A percentile compares a stretch with the other conserved stretches of the same genome.
phyloP scores from a whole-genome alignment of 2,113 vertebrate species.

The Forbesichthys agassizii region DNA sequence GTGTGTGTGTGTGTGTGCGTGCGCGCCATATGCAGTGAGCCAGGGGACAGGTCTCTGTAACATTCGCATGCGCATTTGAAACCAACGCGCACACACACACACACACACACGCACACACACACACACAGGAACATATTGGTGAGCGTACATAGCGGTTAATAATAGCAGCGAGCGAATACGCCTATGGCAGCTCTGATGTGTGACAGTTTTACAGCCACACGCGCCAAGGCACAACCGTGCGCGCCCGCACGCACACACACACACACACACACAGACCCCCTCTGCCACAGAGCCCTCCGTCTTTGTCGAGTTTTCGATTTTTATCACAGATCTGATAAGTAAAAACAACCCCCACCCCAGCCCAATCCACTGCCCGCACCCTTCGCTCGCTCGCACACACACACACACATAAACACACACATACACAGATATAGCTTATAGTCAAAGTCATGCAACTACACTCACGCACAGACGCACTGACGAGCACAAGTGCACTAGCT shows the following conservation, averaged over 20 bases:
- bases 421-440: slow-evolving; percentile 32
- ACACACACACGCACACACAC: too few species aligned
- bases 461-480: slow-evolving; percentile 23
- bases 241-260: slow-evolving; percentile 29
- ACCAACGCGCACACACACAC: too few species aligned
- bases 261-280: slow-evolving; percentile 57
- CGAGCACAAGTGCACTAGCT: slow-evolving; percentile 18
- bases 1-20: slow-evolving; percentile 6
- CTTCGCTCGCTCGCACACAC: slow-evolving; percentile 14
- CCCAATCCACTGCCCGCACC: slow-evolving; percentile 15
- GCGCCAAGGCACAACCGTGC: slow-evolving; percentile 60
- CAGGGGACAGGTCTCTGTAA: slow-evolving; percentile 65
- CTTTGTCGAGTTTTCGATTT: slow-evolving; percentile 73
- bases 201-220: slow-evolving; percentile 74
- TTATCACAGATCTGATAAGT: slow-evolving; percentile 68
- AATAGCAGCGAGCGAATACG: slow-evolving; percentile 76
- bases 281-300: slow-evolving; percentile 62
- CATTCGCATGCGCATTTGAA: slow-evolving; percentile 74
- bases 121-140: slow-evolving; percentile 69
- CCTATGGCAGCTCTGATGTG: slow-evolving; percentile 71
- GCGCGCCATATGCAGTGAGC: slow-evolving; percentile 61
- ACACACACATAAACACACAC: background rate
- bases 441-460: slow-evolving; percentile 48
- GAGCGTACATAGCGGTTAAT: slow-evolving; percentile 75
- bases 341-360: slow-evolving; percentile 73